phyloP scores from a whole-genome alignment of 2,113 vertebrate species.

The Festucalex cinctus region DNA sequence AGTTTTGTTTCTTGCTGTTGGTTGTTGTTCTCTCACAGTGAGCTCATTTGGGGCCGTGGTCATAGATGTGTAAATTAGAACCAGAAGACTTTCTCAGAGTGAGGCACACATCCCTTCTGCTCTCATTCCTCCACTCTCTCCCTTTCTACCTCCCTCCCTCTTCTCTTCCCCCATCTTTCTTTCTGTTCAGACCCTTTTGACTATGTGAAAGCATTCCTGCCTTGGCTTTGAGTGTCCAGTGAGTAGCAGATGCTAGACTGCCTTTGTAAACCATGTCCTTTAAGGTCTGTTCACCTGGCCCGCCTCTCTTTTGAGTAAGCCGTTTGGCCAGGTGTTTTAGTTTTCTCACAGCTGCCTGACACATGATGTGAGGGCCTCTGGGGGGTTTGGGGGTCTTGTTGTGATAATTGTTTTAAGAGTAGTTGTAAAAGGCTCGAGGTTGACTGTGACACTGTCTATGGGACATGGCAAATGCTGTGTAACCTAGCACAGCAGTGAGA shows the following conservation, averaged over 20 bases:
- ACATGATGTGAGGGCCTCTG: constrained; percentile 57
- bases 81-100: constrained; percentile 66
- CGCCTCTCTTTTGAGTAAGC: constrained; percentile 38
- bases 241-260: constrained; percentile 47
- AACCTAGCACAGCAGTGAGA: background rate
- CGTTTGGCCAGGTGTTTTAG: constrained; percentile 64
- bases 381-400: constrained; percentile 65
- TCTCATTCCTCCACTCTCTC: constrained; percentile 33
- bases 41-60: constrained; percentile 69
- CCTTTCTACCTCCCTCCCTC: constrained; percentile 22
- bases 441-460: constrained; percentile 12
- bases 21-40: constrained; percentile 65
- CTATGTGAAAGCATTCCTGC: constrained; percentile 69
- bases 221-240: constrained; percentile 56
- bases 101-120: constrained; percentile 57
- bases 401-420: constrained; percentile 57
- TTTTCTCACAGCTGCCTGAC: constrained; percentile 69
- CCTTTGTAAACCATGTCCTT: constrained; percentile 41
- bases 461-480: background rate
- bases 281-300: constrained; percentile 33
- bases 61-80: constrained; percentile 76
- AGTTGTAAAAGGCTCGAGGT: constrained; percentile 26
- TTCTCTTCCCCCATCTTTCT: constrained; percentile 25
- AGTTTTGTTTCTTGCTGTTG: constrained; percentile 23
- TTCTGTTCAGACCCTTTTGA: constrained; percentile 57